A percentile compares a stretch with the other conserved stretches of the same genome.
Conservation (phyloP, 2,888 invertebrate species). For the Acanthoscelides obtectus region DNA sequence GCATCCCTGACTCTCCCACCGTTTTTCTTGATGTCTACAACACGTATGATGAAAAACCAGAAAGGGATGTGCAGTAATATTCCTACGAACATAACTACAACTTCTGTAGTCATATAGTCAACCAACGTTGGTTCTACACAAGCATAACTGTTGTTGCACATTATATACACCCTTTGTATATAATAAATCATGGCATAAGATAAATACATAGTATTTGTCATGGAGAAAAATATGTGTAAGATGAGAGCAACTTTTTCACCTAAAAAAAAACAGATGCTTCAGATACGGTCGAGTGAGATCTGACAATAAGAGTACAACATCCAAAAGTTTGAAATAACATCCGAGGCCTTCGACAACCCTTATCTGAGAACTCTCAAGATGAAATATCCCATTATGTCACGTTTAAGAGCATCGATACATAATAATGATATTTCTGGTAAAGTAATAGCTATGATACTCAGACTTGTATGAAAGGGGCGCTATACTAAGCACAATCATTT, state of each 20-base stretch:
- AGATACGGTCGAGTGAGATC: no score
- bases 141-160: constrained; percentile 64
- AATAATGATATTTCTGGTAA: no score
- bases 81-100: constrained; percentile 62
- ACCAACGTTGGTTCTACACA: constrained; percentile 59
- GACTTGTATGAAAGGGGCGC: no score
- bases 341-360: no score
- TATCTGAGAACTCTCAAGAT: no score
- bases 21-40: constrained; percentile 65
- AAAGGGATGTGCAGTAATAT: constrained; percentile 65
- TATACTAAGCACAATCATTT: no score
- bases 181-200: constrained; percentile 80
- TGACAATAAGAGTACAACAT: no score
- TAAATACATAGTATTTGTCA: constrained; percentile 74
- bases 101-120: constrained; percentile 68
- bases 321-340: no score
- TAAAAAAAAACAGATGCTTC: constrained; percentile 42
- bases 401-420: no score
- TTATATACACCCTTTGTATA: constrained; percentile 70
- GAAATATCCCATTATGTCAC: no score
- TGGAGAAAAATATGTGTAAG: constrained; percentile 67
- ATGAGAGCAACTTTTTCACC: constrained; percentile 64
- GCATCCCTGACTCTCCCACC: constrained; percentile 56
- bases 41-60: constrained; percentile 59
- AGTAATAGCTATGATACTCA: no score